Percentiles rank a stretch among this genome's conserved stretches.
These are phyloP conservation scores for Silurus glanis DNA, from an alignment of 2,113 vertebrate genomes.

Conservation along the genomic window DNA sequence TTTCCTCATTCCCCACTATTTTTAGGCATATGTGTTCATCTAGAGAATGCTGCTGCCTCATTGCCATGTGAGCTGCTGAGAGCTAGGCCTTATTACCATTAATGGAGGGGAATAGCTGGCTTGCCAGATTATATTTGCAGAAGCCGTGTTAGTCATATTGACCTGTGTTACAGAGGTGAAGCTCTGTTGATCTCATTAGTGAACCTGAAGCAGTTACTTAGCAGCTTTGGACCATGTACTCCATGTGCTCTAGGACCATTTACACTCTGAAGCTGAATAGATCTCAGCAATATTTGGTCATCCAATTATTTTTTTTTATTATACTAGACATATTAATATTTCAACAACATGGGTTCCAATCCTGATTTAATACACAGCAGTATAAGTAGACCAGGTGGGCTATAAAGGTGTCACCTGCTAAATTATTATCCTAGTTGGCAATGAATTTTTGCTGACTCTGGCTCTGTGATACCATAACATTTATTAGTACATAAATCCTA, in stretches of 20 bases:
- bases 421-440: not conserved
- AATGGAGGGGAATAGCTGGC: conserved; percentile 12
- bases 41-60: not conserved
- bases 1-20: not conserved
- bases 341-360: not conserved
- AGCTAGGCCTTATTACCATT: not conserved
- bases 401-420: not conserved
- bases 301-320: not conserved
- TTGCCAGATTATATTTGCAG: conserved; percentile 25
- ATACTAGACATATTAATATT: not conserved
- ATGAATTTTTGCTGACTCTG: conserved; percentile 9
- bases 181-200: not conserved
- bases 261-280: not conserved
- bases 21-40: conserved; percentile 8
- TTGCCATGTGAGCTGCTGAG: not conserved
- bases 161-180: not conserved
- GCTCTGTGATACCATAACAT: not conserved
- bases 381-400: not conserved
- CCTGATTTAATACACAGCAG: not conserved
- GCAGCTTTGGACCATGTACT: not conserved
- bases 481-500: conserved; percentile 17
- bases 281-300: not conserved
- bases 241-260: not conserved
- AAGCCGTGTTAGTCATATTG: conserved; percentile 4
- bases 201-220: not conserved